phyloP scores from a whole-genome alignment of 2,113 vertebrate genomes.

The Cephalopterus ornatus region DNA sequence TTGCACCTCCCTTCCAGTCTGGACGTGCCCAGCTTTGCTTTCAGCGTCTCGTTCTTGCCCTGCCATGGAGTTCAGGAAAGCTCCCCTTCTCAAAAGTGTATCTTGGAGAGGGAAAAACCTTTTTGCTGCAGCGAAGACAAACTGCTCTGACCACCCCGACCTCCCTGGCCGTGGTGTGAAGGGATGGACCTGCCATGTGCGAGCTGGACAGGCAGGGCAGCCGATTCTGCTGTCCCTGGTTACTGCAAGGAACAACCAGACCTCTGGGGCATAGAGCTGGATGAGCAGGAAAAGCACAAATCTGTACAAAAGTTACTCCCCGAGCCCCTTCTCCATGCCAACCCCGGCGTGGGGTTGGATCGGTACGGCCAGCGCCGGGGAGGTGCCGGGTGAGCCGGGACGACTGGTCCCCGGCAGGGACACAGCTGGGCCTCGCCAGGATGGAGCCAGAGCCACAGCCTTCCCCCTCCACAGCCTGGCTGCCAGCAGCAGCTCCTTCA shows the following conservation, averaged over 20 bases:
- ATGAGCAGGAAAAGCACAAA: not conserved
- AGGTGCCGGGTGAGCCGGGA: not conserved
- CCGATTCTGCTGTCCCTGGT: not conserved
- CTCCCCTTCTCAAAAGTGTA: not conserved
- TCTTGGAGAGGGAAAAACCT: not conserved
- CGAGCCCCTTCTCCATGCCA: not conserved
- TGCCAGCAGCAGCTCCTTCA: not conserved
- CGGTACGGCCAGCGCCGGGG: not conserved
- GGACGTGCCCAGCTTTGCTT: not conserved
- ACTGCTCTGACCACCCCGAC: not conserved
- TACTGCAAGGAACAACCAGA: not conserved
- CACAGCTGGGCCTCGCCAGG: not conserved
- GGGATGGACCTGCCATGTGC: not conserved
- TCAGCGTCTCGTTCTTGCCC: not conserved
- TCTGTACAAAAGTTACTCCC: not conserved
- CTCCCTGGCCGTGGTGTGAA: not conserved
- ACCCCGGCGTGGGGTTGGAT: rapidly evolving
- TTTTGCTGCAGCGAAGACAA: not conserved
- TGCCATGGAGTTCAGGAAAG: not conserved
- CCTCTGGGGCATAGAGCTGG: not conserved
- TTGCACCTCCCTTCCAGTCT: not conserved
- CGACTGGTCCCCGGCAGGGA: not conserved
- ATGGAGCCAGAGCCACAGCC: not conserved
- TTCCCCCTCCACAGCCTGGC: not conserved
- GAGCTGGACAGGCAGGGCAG: not conserved